A percentile compares a stretch with the other conserved stretches of the same genome.
Conservation (phyloP, 2,797 vertebrate species). For the Tinamus major region DNA sequence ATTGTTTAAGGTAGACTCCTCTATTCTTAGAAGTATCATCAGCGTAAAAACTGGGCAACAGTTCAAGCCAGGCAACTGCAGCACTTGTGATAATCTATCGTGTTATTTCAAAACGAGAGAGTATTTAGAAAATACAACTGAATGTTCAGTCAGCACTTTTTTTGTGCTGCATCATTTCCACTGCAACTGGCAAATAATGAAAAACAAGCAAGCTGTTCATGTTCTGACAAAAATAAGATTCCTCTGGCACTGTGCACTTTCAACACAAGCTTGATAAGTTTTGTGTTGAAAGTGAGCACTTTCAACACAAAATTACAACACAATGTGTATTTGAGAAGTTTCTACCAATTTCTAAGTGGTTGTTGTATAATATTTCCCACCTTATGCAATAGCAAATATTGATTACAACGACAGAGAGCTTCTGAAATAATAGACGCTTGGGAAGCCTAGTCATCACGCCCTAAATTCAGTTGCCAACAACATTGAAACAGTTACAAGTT, state of each 20-base stretch:
- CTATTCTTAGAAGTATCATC: not conserved
- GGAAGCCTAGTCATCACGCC: conserved; percentile 31
- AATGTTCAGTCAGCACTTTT: conserved; percentile 51
- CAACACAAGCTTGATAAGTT: not conserved
- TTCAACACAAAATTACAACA: not conserved
- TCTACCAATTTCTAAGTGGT: not conserved
- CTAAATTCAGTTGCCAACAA: not conserved
- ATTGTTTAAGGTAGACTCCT: not conserved
- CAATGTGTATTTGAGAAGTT: not conserved
- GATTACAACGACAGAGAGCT: not conserved
- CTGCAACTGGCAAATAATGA: conserved; percentile 6
- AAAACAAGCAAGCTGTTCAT: not conserved
- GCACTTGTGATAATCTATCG: not conserved
- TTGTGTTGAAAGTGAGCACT: not conserved
- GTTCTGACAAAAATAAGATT: not conserved
- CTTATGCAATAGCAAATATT: not conserved
- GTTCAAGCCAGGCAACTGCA: not conserved
- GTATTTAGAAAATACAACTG: conserved; percentile 49
- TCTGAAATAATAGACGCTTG: conserved; percentile 27
- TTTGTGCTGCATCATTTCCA: conserved; percentile 63
- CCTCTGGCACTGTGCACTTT: not conserved
- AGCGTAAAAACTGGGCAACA: conserved; percentile 4
- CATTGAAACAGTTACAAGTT: not conserved
- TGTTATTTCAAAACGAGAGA: conserved; percentile 48
- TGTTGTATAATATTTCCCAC: not conserved